A percentile compares a stretch with the other conserved stretches of the same genome.
Evolutionary conservation across 1,140 invertebrate genomes (phyloP).

Genomic region (Oncopeltus fasciatus): DNA sequence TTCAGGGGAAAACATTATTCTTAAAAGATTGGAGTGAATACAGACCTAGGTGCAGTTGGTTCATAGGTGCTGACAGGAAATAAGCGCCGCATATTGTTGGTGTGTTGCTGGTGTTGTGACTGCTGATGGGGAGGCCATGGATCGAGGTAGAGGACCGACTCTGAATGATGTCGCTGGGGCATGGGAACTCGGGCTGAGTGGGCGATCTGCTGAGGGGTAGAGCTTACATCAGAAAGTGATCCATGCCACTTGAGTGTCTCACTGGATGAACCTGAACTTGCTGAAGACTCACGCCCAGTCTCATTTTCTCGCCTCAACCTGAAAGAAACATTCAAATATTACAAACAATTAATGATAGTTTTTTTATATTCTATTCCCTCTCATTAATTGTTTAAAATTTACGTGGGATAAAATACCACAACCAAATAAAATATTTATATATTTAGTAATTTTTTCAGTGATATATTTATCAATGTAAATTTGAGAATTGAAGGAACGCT

Average conservation of each 20-base stretch:
- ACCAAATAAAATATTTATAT: no score
- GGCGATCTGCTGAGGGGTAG: slow-evolving; percentile 45
- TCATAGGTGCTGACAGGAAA: slow-evolving; percentile 43
- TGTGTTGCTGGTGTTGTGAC: slow-evolving; percentile 14
- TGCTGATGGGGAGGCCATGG: neutral
- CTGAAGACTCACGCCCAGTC: slow-evolving; percentile 49
- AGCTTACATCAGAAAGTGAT: slow-evolving; percentile 37
- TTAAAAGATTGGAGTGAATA: no score
- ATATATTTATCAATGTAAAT: no score
- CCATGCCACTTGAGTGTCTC: slow-evolving; percentile 70
- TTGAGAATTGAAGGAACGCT: no score
- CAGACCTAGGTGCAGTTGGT: slow-evolving; percentile 24
- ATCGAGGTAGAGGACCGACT: slow-evolving; percentile 55
- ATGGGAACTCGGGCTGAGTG: slow-evolving; percentile 65
- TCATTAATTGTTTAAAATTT: no score
- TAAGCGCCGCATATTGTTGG: slow-evolving; percentile 32
- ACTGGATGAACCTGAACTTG: slow-evolving; percentile 47
- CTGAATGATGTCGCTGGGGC: slow-evolving; percentile 64
- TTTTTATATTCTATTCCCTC: no score
- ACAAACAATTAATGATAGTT: no score
- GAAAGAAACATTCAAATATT: slow-evolving; percentile 14
- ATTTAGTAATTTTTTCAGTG: no score
- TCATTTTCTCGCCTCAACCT: slow-evolving; percentile 41
- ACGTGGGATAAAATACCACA: no score
- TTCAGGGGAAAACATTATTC: no score